Percentiles rank a stretch among this genome's conserved stretches.
Conservation (phyloP, 2,888 invertebrate species). For the Chymomyza amoena region DNA sequence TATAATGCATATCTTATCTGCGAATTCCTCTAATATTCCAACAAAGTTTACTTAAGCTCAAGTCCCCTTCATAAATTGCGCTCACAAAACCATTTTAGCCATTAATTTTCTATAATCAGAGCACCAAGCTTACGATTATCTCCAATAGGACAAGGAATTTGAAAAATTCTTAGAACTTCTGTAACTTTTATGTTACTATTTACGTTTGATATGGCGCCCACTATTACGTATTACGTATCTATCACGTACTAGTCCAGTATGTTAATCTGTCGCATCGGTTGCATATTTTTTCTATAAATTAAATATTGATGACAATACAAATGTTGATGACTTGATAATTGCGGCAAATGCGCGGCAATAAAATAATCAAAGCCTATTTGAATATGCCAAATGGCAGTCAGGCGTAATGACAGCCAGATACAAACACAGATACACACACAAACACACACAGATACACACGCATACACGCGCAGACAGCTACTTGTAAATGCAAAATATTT, state of each 20-base stretch:
- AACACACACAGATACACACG: conserved; percentile 9
- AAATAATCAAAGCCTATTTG: conserved; percentile 68
- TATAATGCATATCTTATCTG: too few relatives aligned
- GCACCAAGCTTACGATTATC: too few relatives aligned
- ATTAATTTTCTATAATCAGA: too few relatives aligned
- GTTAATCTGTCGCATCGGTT: not conserved
- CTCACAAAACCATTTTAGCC: too few relatives aligned
- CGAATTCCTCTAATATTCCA: too few relatives aligned
- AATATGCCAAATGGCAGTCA: conserved; percentile 27
- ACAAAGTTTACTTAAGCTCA: too few relatives aligned
- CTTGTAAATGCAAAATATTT: conserved; percentile 50
- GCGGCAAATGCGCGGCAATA: conserved; percentile 67
- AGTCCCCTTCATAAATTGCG: too few relatives aligned
- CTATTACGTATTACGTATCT: not conserved
- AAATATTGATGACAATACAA: conserved; percentile 66
- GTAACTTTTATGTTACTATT: not conserved
- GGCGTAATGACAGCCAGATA: conserved; percentile 2
- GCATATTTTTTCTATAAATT: conserved; percentile 47
- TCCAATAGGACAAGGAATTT: not conserved
- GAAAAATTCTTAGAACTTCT: not conserved
- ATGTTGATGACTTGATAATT: conserved; percentile 74
- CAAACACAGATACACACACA: conserved; percentile 18
- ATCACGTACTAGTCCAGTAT: not conserved
- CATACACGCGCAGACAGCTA: not conserved
- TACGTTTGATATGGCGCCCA: not conserved